A percentile compares a stretch with the other conserved stretches of the same genome.
phyloP scores from a whole-genome alignment of 2,888 invertebrate genomes.

The Eurytoma adleriae region DNA sequence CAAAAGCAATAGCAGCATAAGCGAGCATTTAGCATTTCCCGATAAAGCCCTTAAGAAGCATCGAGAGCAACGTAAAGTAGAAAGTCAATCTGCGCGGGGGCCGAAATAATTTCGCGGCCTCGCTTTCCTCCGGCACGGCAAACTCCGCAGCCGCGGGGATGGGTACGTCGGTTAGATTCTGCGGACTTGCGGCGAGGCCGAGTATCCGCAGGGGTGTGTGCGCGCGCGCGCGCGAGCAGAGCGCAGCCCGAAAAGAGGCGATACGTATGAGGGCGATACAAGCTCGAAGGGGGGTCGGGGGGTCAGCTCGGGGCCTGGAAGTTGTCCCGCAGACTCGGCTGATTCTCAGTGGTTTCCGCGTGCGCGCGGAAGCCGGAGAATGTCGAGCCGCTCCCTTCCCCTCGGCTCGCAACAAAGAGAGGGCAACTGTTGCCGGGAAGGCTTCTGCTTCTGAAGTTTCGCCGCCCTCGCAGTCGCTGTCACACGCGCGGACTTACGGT shows the following conservation, averaged over 20 bases:
- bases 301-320: conserved; percentile 7
- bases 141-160: not conserved
- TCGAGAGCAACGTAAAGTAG: not conserved
- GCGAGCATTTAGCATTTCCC: too few species aligned
- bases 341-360: conserved; percentile 51
- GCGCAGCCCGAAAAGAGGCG: not conserved
- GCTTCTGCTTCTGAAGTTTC: conserved; percentile 51
- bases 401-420: conserved; percentile 23
- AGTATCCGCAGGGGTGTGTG: conserved; percentile 14
- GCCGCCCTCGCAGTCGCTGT: conserved; percentile 10
- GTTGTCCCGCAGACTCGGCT: conserved; percentile 36
- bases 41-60: not conserved
- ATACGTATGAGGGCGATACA: conserved; percentile 29
- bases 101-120: not conserved
- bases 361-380: conserved; percentile 46
- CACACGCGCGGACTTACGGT: conserved; percentile 14
- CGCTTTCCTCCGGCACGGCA: not conserved
- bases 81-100: not conserved
- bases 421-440: conserved; percentile 35
- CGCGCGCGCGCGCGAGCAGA: conserved; percentile 12
- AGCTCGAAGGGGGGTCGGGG: not conserved
- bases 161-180: not conserved
- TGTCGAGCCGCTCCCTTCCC: not conserved
- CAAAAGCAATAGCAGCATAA: too few species aligned
- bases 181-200: conserved; percentile 5